Evolutionary conservation across 2,113 vertebrate genomes (phyloP).

Genomic region (Lophotis ruficrista): DNA sequence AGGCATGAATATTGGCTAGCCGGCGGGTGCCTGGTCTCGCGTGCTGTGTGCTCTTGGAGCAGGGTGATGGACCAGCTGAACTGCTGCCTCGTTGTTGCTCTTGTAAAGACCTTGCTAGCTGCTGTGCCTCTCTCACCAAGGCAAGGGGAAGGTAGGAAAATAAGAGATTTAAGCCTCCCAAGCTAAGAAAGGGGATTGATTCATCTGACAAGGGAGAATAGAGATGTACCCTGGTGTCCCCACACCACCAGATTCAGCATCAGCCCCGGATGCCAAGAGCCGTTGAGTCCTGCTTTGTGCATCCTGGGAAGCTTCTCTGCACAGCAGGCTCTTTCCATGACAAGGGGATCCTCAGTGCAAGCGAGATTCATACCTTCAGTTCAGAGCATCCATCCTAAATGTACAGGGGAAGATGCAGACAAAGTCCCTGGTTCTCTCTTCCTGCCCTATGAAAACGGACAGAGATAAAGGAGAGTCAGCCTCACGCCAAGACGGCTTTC

Average conservation of each 20-base stretch:
- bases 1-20: neutral
- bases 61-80: neutral
- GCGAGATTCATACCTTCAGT: neutral
- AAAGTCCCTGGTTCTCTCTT: neutral
- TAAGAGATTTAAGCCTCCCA: neutral
- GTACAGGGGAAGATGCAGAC: neutral
- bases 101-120: neutral
- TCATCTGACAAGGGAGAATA: neutral
- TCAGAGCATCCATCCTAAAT: neutral
- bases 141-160: neutral
- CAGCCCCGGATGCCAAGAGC: too few species aligned
- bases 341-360: neutral
- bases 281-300: neutral
- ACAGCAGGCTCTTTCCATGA: neutral
- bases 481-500: neutral
- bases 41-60: accelerated
- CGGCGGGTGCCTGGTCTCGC: neutral
- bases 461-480: neutral
- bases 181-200: neutral
- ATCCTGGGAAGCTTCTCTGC: neutral
- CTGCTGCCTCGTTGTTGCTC: neutral
- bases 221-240: neutral
- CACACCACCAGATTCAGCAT: too few species aligned
- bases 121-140: too few species aligned
- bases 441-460: accelerated